These are phyloP conservation scores for Xiphorhynchus erythropygius DNA, from an alignment of 2,797 vertebrate genomes.

Conservation along the genomic window DNA sequence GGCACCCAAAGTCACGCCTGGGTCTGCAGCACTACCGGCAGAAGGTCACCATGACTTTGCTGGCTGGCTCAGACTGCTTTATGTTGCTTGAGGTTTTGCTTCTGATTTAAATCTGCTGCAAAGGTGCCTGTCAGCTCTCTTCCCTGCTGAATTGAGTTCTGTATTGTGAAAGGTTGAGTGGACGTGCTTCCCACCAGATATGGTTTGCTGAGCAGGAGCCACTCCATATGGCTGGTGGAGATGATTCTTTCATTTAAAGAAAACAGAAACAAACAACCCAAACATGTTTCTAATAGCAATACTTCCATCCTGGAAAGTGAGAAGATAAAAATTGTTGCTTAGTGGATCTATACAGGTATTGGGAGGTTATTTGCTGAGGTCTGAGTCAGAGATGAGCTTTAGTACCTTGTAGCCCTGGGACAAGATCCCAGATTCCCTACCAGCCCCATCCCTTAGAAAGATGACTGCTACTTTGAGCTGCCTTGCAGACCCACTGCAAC, in stretches of 20 bases:
- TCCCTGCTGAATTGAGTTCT: background rate
- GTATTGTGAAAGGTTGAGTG: background rate
- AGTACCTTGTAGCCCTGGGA: background rate
- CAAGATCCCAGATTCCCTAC: background rate
- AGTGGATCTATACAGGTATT: background rate
- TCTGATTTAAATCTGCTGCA: constrained; percentile 13
- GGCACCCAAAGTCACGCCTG: fast-evolving
- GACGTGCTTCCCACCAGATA: background rate
- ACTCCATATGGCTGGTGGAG: background rate
- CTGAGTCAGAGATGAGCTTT: background rate
- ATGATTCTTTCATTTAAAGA: background rate
- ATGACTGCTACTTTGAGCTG: background rate
- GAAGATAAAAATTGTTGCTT: background rate
- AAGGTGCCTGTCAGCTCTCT: background rate
- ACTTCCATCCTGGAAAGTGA: background rate
- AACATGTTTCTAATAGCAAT: background rate
- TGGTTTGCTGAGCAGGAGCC: fast-evolving
- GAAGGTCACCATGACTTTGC: constrained; percentile 7
- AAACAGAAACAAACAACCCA: background rate
- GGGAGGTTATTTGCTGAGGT: background rate
- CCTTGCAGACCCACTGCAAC: background rate
- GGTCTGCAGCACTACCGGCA: background rate
- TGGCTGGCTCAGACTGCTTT: background rate
- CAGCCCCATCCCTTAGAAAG: background rate
- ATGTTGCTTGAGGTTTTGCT: background rate